Conservation (phyloP, 2,888 invertebrate genomes). For the Machimus atricapillus region DNA sequence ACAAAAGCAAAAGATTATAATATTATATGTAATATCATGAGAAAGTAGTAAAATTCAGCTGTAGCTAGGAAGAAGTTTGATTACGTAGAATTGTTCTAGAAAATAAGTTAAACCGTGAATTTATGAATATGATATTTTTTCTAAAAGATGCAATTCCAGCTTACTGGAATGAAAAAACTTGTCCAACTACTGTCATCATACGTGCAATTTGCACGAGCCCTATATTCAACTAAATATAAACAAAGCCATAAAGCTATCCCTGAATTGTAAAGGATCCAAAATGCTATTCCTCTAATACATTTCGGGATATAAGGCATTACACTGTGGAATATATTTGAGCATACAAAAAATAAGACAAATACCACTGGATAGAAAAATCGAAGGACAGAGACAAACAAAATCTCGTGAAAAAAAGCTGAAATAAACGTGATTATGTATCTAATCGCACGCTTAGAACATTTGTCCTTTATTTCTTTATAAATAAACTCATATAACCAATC, state of each 20-base stretch:
- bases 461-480: conserved; percentile 73
- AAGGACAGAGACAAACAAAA: conserved; percentile 76
- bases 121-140: background rate
- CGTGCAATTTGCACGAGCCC: background rate
- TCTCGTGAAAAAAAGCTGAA: conserved; percentile 85
- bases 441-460: conserved; percentile 71
- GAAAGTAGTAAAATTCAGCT: no score
- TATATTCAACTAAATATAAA: background rate
- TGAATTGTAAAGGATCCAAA: background rate
- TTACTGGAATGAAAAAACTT: background rate
- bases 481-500: conserved; percentile 89
- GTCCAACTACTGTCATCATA: background rate
- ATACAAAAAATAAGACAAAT: conserved; percentile 64
- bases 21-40: no score
- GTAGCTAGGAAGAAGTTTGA: no score
- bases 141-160: background rate
- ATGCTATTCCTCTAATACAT: background rate
- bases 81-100: no score
- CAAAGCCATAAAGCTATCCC: background rate
- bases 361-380: conserved; percentile 88
- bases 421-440: conserved; percentile 73
- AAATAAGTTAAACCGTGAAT: no score
- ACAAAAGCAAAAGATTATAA: no score
- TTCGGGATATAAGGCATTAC: background rate
- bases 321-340: background rate